These are phyloP conservation scores for Torymus aiolomorphi DNA, from an alignment of 2,888 invertebrate genomes.

Conservation along the genomic window DNA sequence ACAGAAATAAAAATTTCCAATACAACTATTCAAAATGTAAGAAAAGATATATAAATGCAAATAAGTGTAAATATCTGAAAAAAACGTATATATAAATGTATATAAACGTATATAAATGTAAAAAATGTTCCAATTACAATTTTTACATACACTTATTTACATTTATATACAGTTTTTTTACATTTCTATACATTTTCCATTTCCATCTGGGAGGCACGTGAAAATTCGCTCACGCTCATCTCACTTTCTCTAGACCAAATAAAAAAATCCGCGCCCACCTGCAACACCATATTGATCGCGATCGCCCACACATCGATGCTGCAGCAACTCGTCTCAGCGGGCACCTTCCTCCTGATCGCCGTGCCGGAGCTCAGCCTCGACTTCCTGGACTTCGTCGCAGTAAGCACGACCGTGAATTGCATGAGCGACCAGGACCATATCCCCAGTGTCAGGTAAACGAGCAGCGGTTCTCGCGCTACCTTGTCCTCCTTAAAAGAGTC, in stretches of 20 bases:
- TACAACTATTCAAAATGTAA: too few species aligned
- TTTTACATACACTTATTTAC: too few species aligned
- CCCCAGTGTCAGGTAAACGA: constrained; percentile 90
- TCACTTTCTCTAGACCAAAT: background rate
- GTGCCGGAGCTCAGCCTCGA: constrained; percentile 80
- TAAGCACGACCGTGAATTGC: constrained; percentile 95
- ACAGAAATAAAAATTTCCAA: too few species aligned
- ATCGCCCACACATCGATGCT: constrained; percentile 94
- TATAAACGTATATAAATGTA: too few species aligned
- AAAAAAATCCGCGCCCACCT: constrained; percentile 65
- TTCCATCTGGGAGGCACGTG: too few species aligned
- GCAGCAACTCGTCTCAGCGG: constrained; percentile 84
- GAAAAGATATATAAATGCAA: too few species aligned
- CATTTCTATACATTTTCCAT: too few species aligned
- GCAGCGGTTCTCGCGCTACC: constrained; percentile 85
- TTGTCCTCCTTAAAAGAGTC: constrained; percentile 95
- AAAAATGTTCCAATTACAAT: too few species aligned
- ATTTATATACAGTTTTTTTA: too few species aligned
- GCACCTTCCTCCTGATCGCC: constrained; percentile 69
- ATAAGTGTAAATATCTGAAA: too few species aligned
- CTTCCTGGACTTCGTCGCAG: constrained; percentile 89
- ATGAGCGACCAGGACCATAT: constrained; percentile 95
- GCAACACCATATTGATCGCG: constrained; percentile 88
- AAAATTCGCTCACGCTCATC: too few species aligned
- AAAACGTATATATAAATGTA: too few species aligned